Evolutionary conservation across 2,888 invertebrate genomes (phyloP).

Genomic region (Cabera pusaria): DNA sequence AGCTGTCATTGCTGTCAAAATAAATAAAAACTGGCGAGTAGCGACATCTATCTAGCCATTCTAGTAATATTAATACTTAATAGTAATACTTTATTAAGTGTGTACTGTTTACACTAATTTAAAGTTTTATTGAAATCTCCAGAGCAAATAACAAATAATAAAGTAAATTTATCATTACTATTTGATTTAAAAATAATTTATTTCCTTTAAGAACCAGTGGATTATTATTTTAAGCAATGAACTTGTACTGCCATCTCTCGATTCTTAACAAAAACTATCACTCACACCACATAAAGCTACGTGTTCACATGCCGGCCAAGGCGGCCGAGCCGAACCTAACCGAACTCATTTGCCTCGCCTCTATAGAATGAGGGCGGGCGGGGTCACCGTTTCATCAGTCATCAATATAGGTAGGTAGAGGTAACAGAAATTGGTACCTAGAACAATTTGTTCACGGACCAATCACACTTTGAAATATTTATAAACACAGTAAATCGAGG

Average conservation of each 20-base stretch:
- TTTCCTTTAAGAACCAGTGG: too few species aligned
- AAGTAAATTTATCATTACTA: too few species aligned
- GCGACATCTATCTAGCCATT: constrained; percentile 42
- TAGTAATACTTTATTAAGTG: too few species aligned
- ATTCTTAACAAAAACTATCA: background rate
- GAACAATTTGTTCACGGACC: constrained; percentile 29
- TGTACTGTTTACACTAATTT: too few species aligned
- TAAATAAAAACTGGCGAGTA: constrained; percentile 15
- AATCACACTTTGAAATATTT: constrained; percentile 39
- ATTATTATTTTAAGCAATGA: too few species aligned
- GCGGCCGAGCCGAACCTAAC: background rate
- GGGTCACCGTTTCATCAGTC: constrained; percentile 8
- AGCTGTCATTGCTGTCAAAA: too few species aligned
- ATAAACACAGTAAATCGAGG: constrained; percentile 33
- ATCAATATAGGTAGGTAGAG: constrained; percentile 7
- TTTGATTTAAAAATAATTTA: too few species aligned
- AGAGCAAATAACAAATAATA: too few species aligned
- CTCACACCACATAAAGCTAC: constrained; percentile 1
- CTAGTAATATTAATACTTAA: too few species aligned
- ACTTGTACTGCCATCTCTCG: constrained; percentile 6
- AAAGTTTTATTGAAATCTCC: too few species aligned
- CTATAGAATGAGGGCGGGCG: constrained; percentile 9
- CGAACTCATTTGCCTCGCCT: background rate
- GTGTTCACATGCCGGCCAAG: constrained; percentile 1
- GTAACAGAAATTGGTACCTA: constrained; percentile 29